Conservation (phyloP, 1,140 invertebrate species). For the Cheumatopsyche charites region DNA sequence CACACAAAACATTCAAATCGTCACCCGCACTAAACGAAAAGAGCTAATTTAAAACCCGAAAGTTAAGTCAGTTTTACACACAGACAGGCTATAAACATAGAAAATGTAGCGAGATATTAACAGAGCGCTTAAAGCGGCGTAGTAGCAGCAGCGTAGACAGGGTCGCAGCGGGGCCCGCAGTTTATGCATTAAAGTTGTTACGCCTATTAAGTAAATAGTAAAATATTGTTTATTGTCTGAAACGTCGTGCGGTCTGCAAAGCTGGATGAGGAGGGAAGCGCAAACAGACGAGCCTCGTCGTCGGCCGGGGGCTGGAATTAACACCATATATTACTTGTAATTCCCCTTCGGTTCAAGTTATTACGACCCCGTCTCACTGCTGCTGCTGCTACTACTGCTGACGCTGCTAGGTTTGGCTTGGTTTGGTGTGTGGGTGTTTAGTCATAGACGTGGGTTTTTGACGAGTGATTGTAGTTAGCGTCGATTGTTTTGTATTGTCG, state of each 20-base stretch:
- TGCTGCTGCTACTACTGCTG: slow-evolving; percentile 33
- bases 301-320: slow-evolving; percentile 43
- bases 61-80: too few species aligned
- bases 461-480: too few species aligned
- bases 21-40: too few species aligned
- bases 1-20: too few species aligned
- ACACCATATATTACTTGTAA: slow-evolving; percentile 50
- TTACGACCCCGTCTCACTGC: slow-evolving; percentile 46
- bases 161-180: slow-evolving; percentile 15
- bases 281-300: slow-evolving; percentile 30
- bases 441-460: too few species aligned
- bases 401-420: too few species aligned
- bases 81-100: too few species aligned
- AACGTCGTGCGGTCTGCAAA: slow-evolving; percentile 47
- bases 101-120: too few species aligned
- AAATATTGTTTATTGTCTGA: slow-evolving; percentile 48
- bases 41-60: too few species aligned
- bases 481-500: too few species aligned
- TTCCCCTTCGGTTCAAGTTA: slow-evolving; percentile 49
- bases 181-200: slow-evolving; percentile 45
- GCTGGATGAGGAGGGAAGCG: slow-evolving; percentile 42
- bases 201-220: slow-evolving; percentile 47
- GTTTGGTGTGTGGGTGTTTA: too few species aligned
- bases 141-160: neutral
- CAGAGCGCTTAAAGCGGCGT: neutral